phyloP scores from a whole-genome alignment of 2,888 invertebrate species.

The Drosophila pseudotakahashii region DNA sequence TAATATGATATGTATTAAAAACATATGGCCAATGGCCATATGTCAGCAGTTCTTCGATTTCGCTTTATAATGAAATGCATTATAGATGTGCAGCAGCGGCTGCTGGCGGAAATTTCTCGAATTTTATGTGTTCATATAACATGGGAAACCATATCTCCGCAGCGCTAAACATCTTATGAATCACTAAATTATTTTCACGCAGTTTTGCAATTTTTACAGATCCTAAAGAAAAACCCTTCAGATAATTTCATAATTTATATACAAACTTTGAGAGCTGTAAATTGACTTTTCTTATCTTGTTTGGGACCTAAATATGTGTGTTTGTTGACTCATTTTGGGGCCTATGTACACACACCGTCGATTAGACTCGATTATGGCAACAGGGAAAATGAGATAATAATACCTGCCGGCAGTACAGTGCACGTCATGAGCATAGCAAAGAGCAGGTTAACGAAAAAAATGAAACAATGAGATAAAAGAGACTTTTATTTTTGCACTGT shows the following conservation, averaged over 20 bases:
- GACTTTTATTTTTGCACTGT: not conserved
- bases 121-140: no score
- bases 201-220: no score
- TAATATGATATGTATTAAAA: not conserved
- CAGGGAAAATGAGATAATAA: constrained; percentile 10
- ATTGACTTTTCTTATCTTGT: constrained; percentile 23
- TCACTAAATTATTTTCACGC: no score
- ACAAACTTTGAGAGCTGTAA: not conserved
- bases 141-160: not conserved
- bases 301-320: not conserved
- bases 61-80: not conserved
- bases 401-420: constrained; percentile 5
- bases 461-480: not conserved
- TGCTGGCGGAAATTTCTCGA: not conserved
- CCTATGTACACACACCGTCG: constrained; percentile 13
- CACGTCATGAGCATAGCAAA: not conserved
- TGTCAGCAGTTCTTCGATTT: not conserved
- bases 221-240: no score
- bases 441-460: not conserved
- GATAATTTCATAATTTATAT: not conserved
- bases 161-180: no score
- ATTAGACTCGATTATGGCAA: constrained; percentile 33
- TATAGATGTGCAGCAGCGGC: not conserved
- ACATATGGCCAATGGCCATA: not conserved
- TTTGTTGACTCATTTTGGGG: constrained; percentile 21